Conservation (phyloP, 2,113 vertebrate species). For the Alethe castanea region DNA sequence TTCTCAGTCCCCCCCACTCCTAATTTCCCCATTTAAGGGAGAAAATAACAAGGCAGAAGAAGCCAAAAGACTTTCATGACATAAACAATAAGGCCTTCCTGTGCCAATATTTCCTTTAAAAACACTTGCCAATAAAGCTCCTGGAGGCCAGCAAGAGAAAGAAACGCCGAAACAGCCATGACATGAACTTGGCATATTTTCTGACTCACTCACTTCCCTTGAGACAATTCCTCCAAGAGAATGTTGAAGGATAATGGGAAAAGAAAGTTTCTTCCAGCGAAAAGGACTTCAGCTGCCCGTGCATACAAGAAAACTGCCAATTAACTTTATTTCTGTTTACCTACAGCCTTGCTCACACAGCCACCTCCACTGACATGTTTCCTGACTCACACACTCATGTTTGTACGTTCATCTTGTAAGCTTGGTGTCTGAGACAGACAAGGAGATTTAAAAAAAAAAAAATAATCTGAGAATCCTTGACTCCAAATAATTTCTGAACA, state of each 20-base stretch:
- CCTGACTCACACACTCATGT: conserved; percentile 47
- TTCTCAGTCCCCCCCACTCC: conserved; percentile 17
- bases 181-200: conserved; percentile 69
- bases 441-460: neutral
- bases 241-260: conserved; percentile 54
- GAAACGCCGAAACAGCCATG: conserved; percentile 58
- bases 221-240: conserved; percentile 46
- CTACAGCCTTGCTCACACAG: conserved; percentile 41
- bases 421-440: neutral
- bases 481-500: neutral
- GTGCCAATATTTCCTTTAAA: conserved; percentile 65
- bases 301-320: conserved; percentile 52
- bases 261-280: conserved; percentile 44
- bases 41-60: conserved; percentile 67
- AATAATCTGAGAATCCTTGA: neutral
- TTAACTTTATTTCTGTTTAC: conserved; percentile 68
- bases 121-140: conserved; percentile 62
- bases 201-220: conserved; percentile 63
- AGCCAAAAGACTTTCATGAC: conserved; percentile 66
- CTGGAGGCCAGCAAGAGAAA: conserved; percentile 57
- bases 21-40: conserved; percentile 60
- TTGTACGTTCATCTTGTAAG: conserved; percentile 1
- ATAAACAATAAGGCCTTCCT: conserved; percentile 63
- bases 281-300: conserved; percentile 31
- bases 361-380: conserved; percentile 39